These are phyloP conservation scores for Damaliscus lunatus DNA, from an alignment of 2,113 vertebrate genomes.

Conservation along the genomic window DNA sequence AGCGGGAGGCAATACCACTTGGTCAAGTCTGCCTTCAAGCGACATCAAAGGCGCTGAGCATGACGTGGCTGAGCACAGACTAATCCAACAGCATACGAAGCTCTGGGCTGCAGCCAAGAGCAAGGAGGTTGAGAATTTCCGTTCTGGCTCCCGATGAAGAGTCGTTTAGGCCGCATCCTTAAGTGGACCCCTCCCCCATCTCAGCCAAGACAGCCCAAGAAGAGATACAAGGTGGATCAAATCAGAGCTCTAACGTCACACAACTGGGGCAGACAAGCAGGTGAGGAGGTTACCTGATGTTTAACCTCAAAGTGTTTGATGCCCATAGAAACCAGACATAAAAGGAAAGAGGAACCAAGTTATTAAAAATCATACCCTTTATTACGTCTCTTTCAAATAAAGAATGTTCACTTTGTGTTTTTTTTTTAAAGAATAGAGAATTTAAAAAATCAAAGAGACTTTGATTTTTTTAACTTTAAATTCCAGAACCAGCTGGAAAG, in stretches of 20 bases:
- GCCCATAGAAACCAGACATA: constrained; percentile 8
- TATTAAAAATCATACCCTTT: constrained; percentile 41
- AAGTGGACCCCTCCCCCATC: not conserved
- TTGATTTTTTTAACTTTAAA: not conserved
- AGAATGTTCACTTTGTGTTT: not conserved
- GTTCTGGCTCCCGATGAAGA: not conserved
- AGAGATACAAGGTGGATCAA: not conserved
- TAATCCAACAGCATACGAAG: not conserved
- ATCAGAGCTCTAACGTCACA: not conserved
- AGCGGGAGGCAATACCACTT: constrained; percentile 47
- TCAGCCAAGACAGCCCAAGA: not conserved
- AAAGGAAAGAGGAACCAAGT: constrained; percentile 21
- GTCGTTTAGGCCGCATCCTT: not conserved
- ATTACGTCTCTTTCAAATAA: constrained; percentile 31
- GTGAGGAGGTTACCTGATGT: not conserved
- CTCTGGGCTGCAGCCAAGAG: constrained; percentile 12
- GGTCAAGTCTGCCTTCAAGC: constrained; percentile 36
- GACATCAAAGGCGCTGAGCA: constrained; percentile 40
- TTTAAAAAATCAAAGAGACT: constrained; percentile 33
- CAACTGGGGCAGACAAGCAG: not conserved
- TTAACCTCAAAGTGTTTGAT: not conserved
- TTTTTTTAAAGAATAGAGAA: constrained; percentile 5
- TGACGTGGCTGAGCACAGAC: not conserved
- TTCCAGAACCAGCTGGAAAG: constrained; percentile 29
- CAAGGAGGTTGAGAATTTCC: not conserved